A percentile compares a stretch with the other conserved stretches of the same genome.
These are phyloP conservation scores for Tetragnatha versicolor DNA, from an alignment of 1,140 invertebrate genomes.

Conservation along the genomic window DNA sequence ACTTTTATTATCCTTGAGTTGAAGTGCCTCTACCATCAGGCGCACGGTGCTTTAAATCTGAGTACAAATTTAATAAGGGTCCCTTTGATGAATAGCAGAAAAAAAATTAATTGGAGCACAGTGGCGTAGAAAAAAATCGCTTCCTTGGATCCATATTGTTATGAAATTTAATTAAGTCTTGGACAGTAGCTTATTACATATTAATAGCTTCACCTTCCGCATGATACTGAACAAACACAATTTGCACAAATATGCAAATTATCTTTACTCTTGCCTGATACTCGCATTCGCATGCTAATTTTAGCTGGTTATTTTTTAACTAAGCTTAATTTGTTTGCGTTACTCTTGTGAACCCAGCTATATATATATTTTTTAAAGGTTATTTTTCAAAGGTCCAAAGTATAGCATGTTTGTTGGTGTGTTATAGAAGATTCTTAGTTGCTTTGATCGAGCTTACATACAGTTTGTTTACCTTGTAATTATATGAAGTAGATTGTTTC, in stretches of 20 bases:
- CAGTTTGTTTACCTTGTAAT: too few species aligned
- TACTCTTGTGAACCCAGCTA: too few species aligned
- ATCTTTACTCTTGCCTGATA: not conserved
- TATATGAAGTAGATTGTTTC: too few species aligned
- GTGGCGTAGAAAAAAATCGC: not conserved
- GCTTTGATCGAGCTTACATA: too few species aligned
- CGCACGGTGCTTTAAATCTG: not conserved
- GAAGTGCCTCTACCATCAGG: too few species aligned
- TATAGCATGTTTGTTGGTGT: too few species aligned
- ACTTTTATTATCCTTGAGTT: too few species aligned
- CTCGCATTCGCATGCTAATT: constrained; percentile 16
- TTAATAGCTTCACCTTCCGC: not conserved
- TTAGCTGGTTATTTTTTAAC: constrained; percentile 21
- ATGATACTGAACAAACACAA: constrained; percentile 5
- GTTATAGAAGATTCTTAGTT: too few species aligned
- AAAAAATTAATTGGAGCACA: not conserved
- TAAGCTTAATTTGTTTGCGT: constrained; percentile 1
- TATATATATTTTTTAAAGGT: too few species aligned
- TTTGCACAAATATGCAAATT: constrained; percentile 20
- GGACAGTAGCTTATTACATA: constrained; percentile 28
- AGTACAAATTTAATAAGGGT: not conserved
- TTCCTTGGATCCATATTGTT: not conserved
- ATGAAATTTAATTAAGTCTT: constrained; percentile 27
- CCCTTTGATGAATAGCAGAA: not conserved
- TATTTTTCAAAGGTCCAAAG: too few species aligned